Evolutionary conservation across 2,888 invertebrate genomes (phyloP).

Genomic region (Eristalinus aeneus): DNA sequence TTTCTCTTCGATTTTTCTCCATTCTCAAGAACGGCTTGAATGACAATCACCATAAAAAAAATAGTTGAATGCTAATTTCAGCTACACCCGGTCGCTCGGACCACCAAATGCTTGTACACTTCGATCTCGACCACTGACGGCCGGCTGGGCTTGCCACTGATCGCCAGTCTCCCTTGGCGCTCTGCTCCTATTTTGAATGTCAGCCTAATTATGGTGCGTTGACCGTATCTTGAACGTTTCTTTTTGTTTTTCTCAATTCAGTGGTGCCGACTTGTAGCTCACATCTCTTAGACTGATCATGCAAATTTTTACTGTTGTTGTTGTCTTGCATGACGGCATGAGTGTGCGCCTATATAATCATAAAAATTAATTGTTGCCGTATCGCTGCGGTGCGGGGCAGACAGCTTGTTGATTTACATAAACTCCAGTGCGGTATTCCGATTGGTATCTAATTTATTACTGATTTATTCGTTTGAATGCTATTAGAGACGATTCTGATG

Average conservation of each 20-base stretch:
- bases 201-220: constrained; percentile 47
- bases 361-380: constrained; percentile 33
- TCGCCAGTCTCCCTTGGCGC: background rate
- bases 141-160: background rate
- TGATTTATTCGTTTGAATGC: constrained; percentile 39
- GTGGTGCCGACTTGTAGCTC: background rate
- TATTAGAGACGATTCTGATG: constrained; percentile 32
- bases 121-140: constrained; percentile 10
- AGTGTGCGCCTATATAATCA: constrained; percentile 29
- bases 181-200: constrained; percentile 45
- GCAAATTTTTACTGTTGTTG: constrained; percentile 13
- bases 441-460: constrained; percentile 35
- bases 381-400: background rate
- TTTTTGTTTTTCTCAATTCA: background rate
- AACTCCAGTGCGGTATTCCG: constrained; percentile 37
- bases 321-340: background rate
- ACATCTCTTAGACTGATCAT: constrained; percentile 26
- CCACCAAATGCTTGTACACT: constrained; percentile 22
- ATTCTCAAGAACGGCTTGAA: background rate
- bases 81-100: constrained; percentile 16
- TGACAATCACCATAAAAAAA: constrained; percentile 39
- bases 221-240: constrained; percentile 22
- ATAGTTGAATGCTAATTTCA: constrained; percentile 27
- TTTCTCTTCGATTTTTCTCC: background rate
- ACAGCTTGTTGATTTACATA: constrained; percentile 27